These are phyloP conservation scores for Zosterops borbonicus DNA, from an alignment of 2,113 vertebrate species.

Conservation along the genomic window DNA sequence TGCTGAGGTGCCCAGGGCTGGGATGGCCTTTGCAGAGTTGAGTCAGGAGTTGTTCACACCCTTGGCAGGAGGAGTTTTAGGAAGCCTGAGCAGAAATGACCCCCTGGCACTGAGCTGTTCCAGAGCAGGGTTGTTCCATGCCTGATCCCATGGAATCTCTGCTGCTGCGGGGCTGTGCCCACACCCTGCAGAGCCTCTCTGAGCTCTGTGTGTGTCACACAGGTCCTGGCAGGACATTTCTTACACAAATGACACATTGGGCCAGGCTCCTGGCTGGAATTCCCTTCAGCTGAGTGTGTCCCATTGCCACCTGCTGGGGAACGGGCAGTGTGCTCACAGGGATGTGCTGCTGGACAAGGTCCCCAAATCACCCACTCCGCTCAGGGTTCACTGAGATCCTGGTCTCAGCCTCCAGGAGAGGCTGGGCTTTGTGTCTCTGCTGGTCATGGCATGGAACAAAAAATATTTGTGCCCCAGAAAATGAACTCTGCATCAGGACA, in stretches of 20 bases:
- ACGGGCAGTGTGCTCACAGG: background rate
- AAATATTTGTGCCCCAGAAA: background rate
- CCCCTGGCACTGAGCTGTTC: background rate
- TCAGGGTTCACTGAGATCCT: background rate
- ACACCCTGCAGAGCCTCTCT: background rate
- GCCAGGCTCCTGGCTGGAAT: background rate
- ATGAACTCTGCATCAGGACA: background rate
- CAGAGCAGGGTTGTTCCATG: background rate
- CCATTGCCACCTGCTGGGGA: background rate
- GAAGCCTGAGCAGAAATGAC: background rate
- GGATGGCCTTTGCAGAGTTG: background rate
- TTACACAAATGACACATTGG: background rate
- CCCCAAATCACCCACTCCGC: background rate
- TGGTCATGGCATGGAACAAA: background rate
- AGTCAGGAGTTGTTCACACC: background rate
- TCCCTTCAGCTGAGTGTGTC: background rate
- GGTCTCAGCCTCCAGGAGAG: background rate
- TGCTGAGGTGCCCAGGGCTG: background rate
- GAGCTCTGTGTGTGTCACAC: background rate
- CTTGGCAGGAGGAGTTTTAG: background rate
- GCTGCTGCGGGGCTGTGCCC: background rate
- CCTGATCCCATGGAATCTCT: background rate
- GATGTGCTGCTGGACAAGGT: background rate
- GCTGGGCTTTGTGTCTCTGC: background rate
- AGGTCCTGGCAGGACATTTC: background rate